phyloP scores from a whole-genome alignment of 1,140 invertebrate genomes.

The Lordiphosa mommai region DNA sequence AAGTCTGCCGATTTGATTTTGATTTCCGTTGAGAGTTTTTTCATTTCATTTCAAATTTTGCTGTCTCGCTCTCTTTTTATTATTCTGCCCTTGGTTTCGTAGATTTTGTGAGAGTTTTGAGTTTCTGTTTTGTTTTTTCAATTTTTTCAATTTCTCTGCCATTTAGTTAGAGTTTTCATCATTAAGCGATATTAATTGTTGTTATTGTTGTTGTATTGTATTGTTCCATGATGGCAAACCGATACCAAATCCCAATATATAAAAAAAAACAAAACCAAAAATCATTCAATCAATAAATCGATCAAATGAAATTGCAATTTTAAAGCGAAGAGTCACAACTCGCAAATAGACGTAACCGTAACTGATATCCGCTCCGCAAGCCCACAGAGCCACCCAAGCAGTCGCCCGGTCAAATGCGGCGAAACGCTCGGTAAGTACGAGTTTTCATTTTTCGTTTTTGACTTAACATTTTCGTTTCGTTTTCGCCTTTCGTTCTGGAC shows the following conservation, averaged over 20 bases:
- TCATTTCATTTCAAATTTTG: background rate
- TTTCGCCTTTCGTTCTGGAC: slow-evolving; percentile 39
- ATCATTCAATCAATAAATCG: slow-evolving; percentile 43
- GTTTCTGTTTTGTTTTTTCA: slow-evolving; percentile 12
- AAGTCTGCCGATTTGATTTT: background rate
- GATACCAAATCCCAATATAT: slow-evolving; percentile 13
- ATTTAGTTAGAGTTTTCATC: slow-evolving; percentile 57
- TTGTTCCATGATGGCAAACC: slow-evolving; percentile 67
- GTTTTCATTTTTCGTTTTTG: background rate
- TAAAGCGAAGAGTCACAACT: slow-evolving; percentile 73
- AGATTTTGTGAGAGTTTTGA: slow-evolving; percentile 22
- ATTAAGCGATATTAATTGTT: slow-evolving; percentile 75
- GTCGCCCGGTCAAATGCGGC: slow-evolving; percentile 30
- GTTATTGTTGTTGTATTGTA: slow-evolving; percentile 79
- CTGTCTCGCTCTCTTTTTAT: slow-evolving; percentile 10
- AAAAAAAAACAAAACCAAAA: slow-evolving; percentile 13
- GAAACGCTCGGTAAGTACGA: slow-evolving; percentile 49
- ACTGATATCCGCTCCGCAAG: slow-evolving; percentile 57
- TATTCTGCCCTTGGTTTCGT: slow-evolving; percentile 27
- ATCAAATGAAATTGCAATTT: slow-evolving; percentile 63
- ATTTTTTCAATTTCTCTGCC: slow-evolving; percentile 32
- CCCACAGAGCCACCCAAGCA: slow-evolving; percentile 53
- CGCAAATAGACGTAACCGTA: slow-evolving; percentile 62
- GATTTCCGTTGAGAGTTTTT: slow-evolving; percentile 3
- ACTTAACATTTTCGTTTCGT: slow-evolving; percentile 32